phyloP scores from a whole-genome alignment of 2,888 invertebrate genomes.

The Aphidius colemani region DNA sequence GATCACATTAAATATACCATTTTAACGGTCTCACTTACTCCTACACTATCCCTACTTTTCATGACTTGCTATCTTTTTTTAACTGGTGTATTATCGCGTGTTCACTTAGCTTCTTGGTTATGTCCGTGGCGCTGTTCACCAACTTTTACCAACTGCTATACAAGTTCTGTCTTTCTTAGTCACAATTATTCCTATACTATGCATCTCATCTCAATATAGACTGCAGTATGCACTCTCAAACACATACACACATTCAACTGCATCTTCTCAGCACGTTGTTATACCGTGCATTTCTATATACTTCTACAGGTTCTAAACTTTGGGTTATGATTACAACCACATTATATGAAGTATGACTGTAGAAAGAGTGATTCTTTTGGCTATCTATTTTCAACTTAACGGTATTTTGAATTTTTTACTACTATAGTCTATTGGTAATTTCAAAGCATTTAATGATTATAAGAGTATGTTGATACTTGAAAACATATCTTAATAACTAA shows the following conservation, averaged over 20 bases:
- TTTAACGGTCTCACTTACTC: slow-evolving; percentile 41
- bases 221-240: slow-evolving; percentile 51
- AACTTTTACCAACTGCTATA: background rate
- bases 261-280: slow-evolving; percentile 41
- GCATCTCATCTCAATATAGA: slow-evolving; percentile 27
- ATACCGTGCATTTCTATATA: slow-evolving; percentile 22
- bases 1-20: slow-evolving; percentile 17
- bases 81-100: slow-evolving; percentile 61
- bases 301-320: slow-evolving; percentile 18
- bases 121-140: slow-evolving; percentile 22
- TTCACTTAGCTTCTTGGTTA: slow-evolving; percentile 46
- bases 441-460: no score
- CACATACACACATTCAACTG: slow-evolving; percentile 38
- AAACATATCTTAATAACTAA: no score
- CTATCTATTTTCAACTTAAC: slow-evolving; percentile 7
- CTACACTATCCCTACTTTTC: slow-evolving; percentile 43
- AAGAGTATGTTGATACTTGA: no score
- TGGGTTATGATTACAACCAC: slow-evolving; percentile 21
- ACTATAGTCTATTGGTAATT: background rate
- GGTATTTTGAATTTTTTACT: slow-evolving; percentile 2
- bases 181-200: slow-evolving; percentile 10
- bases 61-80: slow-evolving; percentile 49
- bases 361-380: background rate
- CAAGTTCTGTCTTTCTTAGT: slow-evolving; percentile 24
- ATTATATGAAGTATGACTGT: slow-evolving; percentile 19